Conservation (phyloP, 53 echinoderm and acorn worm genomes). For the Henricia sp. region DNA sequence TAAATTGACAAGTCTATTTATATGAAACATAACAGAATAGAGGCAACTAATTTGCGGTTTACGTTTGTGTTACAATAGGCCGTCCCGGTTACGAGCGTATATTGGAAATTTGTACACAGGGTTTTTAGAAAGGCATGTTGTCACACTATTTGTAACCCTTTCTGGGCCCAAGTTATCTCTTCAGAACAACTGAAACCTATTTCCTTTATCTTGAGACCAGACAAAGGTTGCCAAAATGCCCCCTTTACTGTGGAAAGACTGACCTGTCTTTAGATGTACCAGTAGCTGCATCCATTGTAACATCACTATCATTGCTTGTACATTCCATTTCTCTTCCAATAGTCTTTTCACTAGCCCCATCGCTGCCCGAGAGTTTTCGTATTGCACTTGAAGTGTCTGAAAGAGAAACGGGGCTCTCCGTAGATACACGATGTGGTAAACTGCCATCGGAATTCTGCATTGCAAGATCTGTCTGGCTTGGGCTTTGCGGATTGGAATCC, state of each 20-base stretch:
- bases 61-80: background rate
- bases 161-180: too few relatives aligned
- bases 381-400: constrained; percentile 44
- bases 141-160: too few relatives aligned
- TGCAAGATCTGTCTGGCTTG: constrained; percentile 38
- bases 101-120: too few relatives aligned
- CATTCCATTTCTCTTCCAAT: constrained; percentile 71
- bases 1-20: too few relatives aligned
- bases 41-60: too few relatives aligned
- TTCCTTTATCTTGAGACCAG: too few relatives aligned
- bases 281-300: constrained; percentile 79
- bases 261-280: constrained; percentile 50
- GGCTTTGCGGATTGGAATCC: constrained; percentile 61
- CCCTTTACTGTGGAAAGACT: background rate
- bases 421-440: constrained; percentile 27
- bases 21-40: too few relatives aligned
- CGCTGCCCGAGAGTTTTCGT: constrained; percentile 73
- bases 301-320: constrained; percentile 85
- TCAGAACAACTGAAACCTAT: too few relatives aligned
- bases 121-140: too few relatives aligned
- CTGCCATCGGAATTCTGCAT: constrained; percentile 42
- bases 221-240: too few relatives aligned
- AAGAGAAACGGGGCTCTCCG: constrained; percentile 46
- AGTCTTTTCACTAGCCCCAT: constrained; percentile 81
- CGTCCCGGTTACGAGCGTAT: too few relatives aligned